Base-by-base conservation (phyloP, 2,888 invertebrate genomes). In the Phortica magna region DNA sequence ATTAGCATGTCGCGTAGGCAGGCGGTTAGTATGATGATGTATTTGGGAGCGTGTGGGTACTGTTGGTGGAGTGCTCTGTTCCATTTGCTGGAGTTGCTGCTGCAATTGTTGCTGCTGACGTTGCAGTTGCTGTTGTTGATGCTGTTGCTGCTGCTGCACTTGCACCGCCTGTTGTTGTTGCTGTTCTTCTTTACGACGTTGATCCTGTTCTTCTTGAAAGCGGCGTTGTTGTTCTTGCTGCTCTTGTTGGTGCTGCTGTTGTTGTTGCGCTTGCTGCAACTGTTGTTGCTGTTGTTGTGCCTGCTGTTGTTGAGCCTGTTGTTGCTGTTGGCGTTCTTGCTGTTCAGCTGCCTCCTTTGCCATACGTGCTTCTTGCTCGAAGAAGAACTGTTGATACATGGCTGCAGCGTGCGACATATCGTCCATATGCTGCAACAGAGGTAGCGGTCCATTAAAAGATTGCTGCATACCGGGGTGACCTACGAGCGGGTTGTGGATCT, bases 301-400 rank as follows among this genome's bases (percentile, higher is more conserved):
- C 78, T 94, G 94, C 7, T 93, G 93, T 67, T 93, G 91, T 17
- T 91, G 91, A 39, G 92, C 91, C 42, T 90, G 91, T 53, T 91
- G 92, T 7, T 91, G 92, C 43, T 92, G 92, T 68, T 93, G 94
- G 64, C 93, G 94, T 55, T 94, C 92, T 83, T 93, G 93, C 80
- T 93, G 93, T 80, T 93, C 94, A 77, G 93, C 93, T 68, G 94
- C 93, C 92, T 95, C 94, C 83, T 94, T 94, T 31, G 94, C 95
- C 92, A 95, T 93, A 80, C 95, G 93, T 31, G 95, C 95, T 90
- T 96, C 96, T 90, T 96, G 95, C 91, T 96, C 96, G 92, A 96
- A 93, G 88, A 96, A 95, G 85, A 96, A 93, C 89, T 96, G 96
- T 88, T 96, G 96, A 82, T 96, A 96, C 95, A 96, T 96, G 31